A percentile compares a stretch with the other conserved stretches of the same genome.
Evolutionary conservation across 2,888 invertebrate species (phyloP).

Genomic region (Hylaea fasciaria): DNA sequence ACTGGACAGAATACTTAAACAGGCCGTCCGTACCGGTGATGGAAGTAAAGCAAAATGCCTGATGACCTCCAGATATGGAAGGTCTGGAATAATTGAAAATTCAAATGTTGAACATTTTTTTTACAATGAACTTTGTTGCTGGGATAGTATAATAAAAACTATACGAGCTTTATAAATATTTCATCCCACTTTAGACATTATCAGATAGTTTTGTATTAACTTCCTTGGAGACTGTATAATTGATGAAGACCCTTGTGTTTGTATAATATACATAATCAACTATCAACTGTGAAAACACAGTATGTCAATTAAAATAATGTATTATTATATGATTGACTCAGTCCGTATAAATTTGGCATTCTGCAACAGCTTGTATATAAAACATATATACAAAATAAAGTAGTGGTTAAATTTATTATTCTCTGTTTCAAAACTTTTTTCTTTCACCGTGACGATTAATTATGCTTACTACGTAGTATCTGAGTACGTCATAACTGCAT

Average conservation of each 20-base stretch:
- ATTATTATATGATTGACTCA: too few species aligned
- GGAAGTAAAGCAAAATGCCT: conserved; percentile 59
- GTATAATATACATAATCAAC: too few species aligned
- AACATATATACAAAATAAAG: too few species aligned
- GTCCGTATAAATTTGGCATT: too few species aligned
- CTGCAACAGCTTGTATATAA: too few species aligned
- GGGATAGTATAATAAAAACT: conserved; percentile 17
- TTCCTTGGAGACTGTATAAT: not conserved
- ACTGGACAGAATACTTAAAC: conserved; percentile 53
- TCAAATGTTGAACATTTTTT: conserved; percentile 39
- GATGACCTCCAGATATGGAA: conserved; percentile 71
- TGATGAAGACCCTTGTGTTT: not conserved
- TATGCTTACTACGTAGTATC: too few species aligned
- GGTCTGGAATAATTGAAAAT: conserved; percentile 57
- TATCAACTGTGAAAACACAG: not conserved
- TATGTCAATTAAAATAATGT: too few species aligned
- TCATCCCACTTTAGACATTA: conserved; percentile 3
- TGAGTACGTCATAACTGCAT: too few species aligned
- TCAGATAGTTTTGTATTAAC: not conserved
- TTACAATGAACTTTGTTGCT: conserved; percentile 10
- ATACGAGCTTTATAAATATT: conserved; percentile 13
- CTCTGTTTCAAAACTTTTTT: too few species aligned
- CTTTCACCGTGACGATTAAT: too few species aligned
- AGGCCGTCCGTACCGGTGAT: conserved; percentile 45
- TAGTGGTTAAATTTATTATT: too few species aligned